Base-by-base conservation (phyloP, 2,797 vertebrate genomes). In the Kryptopterus vitreolus region DNA sequence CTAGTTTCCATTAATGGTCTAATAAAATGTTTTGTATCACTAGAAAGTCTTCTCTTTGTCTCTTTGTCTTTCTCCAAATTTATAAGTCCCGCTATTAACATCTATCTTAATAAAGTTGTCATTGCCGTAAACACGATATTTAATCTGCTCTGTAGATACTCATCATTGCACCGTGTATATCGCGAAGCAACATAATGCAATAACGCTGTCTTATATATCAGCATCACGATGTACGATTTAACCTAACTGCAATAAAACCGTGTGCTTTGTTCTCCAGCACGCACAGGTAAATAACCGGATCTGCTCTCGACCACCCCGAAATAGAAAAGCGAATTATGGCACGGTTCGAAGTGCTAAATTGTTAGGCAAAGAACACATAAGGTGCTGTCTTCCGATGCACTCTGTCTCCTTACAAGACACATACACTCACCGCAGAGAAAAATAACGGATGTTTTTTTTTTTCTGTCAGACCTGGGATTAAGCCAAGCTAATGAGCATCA, bases 401-500 rank as follows among this genome's bases (percentile, higher is more conserved):
- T 66, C 35, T 55, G 50, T 53, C 61, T 66, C 35, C 57, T 80
- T 80, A 46, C 70, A 55, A 55, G 50, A 80, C 33, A 66, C 53
- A 74, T 50, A 15, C n/a, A 63, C 73, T 72, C 35, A 78, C 48
- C n/a, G 35, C 3, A 73, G 1, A 38, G 20, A n/a, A 31, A 33
- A 53, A 13, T 20, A 65, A 65, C 22, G 53, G 55, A 48, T 53
- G 46, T 26, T 24, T 50, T 61, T 31, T 16, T 0, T 38, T 66
- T 66, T 69, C 6, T 43, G 26, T 43, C 63, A 55, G 50, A 65
- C 20, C 20, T 59, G 26, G 13, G 33, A 31, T 79, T 48, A 53
- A 68, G 50, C 15, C 6, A 13, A 26, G 15, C 29, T 82, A 72
- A 72, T 24, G 33, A 83, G 86, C 86, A 83, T 79, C 22, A 69